These are phyloP conservation scores for Phalera bucephala DNA, from an alignment of 2,888 invertebrate species.

Conservation along the genomic window DNA sequence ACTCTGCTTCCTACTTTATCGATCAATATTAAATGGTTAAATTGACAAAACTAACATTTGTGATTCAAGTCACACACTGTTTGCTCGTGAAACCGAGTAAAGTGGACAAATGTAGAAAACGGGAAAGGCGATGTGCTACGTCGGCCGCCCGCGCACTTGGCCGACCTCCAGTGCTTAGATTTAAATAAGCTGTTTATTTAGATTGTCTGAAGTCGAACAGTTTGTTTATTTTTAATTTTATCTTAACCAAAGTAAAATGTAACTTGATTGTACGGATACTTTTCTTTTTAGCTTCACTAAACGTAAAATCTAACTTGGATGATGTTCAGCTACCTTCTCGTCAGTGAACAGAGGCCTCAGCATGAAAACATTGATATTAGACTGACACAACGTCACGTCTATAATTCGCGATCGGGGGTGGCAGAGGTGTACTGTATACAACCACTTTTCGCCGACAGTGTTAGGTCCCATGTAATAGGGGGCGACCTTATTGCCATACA, in stretches of 20 bases:
- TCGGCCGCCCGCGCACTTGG: conserved; percentile 51
- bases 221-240: conserved; percentile 9
- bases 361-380: no score
- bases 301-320: background rate
- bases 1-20: no score
- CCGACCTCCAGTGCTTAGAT: conserved; percentile 63
- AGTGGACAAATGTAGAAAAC: conserved; percentile 69
- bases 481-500: no score
- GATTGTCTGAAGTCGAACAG: no score
- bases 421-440: no score
- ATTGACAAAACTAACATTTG: conserved; percentile 59
- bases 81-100: conserved; percentile 70
- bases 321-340: background rate
- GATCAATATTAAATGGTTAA: conserved; percentile 23
- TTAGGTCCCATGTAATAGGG: no score
- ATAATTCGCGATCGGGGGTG: no score
- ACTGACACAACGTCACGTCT: no score
- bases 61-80: conserved; percentile 53
- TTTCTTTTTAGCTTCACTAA: no score
- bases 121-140: conserved; percentile 27
- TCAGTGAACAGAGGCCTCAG: no score
- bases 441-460: no score
- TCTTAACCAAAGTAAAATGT: background rate
- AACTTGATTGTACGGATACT: background rate
- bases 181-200: conserved; percentile 65